Evolutionary conservation across 2,797 vertebrate genomes (phyloP), one percentile per base, ranked within the genome.

Genomic region (Nothura maculosa): DNA sequence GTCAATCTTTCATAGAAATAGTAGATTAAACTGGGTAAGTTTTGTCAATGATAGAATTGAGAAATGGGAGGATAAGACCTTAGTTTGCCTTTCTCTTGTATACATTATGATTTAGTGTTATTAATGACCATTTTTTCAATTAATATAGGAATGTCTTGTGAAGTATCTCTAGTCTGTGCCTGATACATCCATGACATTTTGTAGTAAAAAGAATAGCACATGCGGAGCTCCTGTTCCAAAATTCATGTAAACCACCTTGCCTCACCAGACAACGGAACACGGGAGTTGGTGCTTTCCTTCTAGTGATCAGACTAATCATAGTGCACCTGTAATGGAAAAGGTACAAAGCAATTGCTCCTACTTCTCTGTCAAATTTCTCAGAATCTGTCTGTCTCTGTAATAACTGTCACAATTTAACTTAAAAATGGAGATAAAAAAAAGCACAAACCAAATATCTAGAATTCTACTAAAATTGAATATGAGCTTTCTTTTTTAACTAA

Each of bases 291-390:
- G 89, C 93, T 91, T 67, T 85, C 69, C 91, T 95, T 90, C 90
- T 91, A 93, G 85, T 0, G 3, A 94, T 87, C 55, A 94, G 67
- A 76, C 77, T 85, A 93, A 87, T 94, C 92, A 94, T 92, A 95
- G 77, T 87, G 94, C 60, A 1, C 84, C 87, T 93, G 70, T 84
- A 95, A 92, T 60, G 36, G 93, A 92, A 96, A 70, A 93, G 95
- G 85, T 81, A 88, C 91, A 91, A 96, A 79, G 95, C 92, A 93
- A 90, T 92, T 70, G 89, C 86, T 94, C 81, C 87, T 94, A 66
- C 93, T 92, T 94, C 70, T 94, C 93, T 91, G 85, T 94, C 95
- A 94, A 38, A 94, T 93, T 93, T 93, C 80, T 74, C 67, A 93
- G 74, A 92, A 92, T 67, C 85, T 93, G 75, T 93, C 93, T 93